Evolutionary conservation across 1,140 invertebrate species (phyloP).

Genomic region (Sminthurides bifidus): DNA sequence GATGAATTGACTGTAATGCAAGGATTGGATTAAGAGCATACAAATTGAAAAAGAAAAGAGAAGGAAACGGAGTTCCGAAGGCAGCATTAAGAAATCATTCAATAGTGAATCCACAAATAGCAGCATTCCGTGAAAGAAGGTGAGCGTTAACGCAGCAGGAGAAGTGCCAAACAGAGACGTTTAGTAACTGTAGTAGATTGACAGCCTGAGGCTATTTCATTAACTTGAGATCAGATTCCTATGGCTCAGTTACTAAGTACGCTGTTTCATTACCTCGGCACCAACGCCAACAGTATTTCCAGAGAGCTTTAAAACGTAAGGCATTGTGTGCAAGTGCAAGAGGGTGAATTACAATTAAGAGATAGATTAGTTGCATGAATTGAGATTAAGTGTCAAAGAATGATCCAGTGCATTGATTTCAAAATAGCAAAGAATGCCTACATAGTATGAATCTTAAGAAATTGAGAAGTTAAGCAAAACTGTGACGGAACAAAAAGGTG

Average conservation of each 20-base stretch:
- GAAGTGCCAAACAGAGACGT: neutral
- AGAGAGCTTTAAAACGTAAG: constrained; percentile 6
- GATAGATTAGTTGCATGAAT: constrained; percentile 1
- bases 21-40: constrained; percentile 18
- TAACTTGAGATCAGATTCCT: too few relatives aligned
- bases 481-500: too few relatives aligned
- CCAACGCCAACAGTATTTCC: constrained; percentile 5
- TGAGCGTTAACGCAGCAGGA: constrained; percentile 2
- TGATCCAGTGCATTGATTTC: too few relatives aligned
- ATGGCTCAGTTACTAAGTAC: too few relatives aligned
- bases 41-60: neutral
- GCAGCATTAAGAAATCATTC: neutral
- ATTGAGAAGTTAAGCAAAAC: neutral
- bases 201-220: neutral
- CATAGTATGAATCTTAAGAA: neutral
- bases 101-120: neutral
- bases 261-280: constrained; percentile 10
- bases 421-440: neutral
- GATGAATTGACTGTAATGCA: too few relatives aligned
- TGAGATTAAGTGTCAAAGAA: neutral
- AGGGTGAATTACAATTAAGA: constrained; percentile 13
- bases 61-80: neutral
- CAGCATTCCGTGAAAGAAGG: neutral
- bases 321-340: too few relatives aligned
- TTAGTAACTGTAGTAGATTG: neutral